phyloP scores from a whole-genome alignment of 1,140 invertebrate genomes.

The Macrobrachium rosenbergii region DNA sequence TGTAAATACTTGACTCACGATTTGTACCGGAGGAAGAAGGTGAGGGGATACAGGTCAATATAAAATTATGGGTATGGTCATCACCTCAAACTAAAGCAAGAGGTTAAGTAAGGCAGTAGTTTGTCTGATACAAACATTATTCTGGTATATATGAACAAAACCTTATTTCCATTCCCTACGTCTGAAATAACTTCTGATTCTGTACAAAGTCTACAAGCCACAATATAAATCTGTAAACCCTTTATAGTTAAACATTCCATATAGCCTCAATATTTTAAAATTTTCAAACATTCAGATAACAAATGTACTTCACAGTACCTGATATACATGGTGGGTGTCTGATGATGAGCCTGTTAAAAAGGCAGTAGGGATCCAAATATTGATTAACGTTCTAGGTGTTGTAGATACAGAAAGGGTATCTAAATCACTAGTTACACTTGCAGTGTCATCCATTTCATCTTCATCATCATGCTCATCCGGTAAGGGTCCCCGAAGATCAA shows the following conservation, averaged over 20 bases:
- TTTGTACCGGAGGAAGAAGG: constrained; percentile 23
- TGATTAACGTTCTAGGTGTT: constrained; percentile 76
- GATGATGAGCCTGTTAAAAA: constrained; percentile 85
- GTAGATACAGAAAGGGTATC: constrained; percentile 63
- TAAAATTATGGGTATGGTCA: constrained; percentile 9
- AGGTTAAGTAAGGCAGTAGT: no score
- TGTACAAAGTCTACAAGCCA: no score
- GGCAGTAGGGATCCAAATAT: constrained; percentile 91
- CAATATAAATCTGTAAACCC: no score
- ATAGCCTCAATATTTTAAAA: no score
- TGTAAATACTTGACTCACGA: no score
- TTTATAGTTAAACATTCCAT: no score
- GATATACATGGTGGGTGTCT: constrained; percentile 88
- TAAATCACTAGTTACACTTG: constrained; percentile 67
- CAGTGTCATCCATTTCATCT: constrained; percentile 45
- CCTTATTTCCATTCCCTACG: no score
- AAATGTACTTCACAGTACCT: constrained; percentile 74
- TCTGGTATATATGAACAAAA: no score
- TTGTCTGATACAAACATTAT: no score
- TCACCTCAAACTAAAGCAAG: no score
- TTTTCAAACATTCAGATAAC: background rate
- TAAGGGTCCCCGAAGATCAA: constrained; percentile 79
- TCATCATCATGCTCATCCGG: constrained; percentile 70
- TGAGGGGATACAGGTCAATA: constrained; percentile 24
- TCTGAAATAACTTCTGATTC: no score